Percentiles rank a stretch among this genome's conserved stretches.
Conservation (phyloP, 2,113 vertebrate genomes). For the Corvus hawaiiensis region DNA sequence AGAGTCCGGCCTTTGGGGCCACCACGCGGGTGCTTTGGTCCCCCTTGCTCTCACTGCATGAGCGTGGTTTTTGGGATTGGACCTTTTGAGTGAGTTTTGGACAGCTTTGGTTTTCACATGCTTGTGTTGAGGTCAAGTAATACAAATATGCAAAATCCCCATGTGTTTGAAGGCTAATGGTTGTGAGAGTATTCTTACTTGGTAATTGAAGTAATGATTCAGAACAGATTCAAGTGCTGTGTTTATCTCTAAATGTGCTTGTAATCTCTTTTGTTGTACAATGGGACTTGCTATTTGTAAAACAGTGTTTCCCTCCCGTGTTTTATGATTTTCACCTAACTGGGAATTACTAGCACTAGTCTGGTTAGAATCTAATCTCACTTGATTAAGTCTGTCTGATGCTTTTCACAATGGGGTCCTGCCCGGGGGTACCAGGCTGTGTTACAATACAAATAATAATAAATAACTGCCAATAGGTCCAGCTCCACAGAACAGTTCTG, state of each 20-base stretch:
- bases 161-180: neutral
- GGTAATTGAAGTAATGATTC: neutral
- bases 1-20: neutral
- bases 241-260: neutral
- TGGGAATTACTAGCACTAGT: slow-evolving; percentile 19
- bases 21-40: neutral
- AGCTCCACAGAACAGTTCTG: neutral
- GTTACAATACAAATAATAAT: neutral
- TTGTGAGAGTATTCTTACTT: neutral
- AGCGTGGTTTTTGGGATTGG: neutral
- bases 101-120: neutral
- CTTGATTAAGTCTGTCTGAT: neutral
- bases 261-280: neutral
- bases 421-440: neutral
- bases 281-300: neutral
- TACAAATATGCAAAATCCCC: neutral
- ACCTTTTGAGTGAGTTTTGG: neutral
- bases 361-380: neutral
- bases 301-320: neutral
- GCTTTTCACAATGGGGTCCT: slow-evolving; percentile 6
- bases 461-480: neutral
- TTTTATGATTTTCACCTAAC: slow-evolving; percentile 33
- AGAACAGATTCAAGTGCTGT: neutral
- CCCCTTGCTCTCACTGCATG: neutral
- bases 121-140: neutral